A percentile compares a stretch with the other conserved stretches of the same genome.
Conservation (phyloP, 1,140 invertebrate species). For the Temnothorax curvispinosus region DNA sequence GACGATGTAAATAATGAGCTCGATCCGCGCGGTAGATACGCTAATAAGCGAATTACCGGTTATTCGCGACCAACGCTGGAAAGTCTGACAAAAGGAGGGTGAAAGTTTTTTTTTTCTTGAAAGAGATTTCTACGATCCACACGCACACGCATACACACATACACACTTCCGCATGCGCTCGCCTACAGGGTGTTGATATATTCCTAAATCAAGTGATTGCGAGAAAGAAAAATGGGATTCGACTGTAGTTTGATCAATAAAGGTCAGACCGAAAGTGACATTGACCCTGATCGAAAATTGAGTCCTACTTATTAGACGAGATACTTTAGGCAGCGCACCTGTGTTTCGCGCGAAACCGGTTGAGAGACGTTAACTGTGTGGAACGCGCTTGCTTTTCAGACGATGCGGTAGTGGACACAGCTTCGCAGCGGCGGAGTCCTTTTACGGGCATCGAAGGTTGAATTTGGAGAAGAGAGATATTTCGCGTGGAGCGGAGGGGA, state of each 20-base stretch:
- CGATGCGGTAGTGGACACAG: constrained; percentile 29
- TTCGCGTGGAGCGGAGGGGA: background rate
- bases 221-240: background rate
- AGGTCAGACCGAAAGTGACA: constrained; percentile 15
- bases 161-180: background rate
- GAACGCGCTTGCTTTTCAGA: constrained; percentile 45
- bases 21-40: background rate
- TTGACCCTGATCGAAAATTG: constrained; percentile 40
- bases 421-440: constrained; percentile 12
- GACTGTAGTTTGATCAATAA: background rate
- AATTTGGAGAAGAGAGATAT: constrained; percentile 5
- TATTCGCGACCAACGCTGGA: background rate
- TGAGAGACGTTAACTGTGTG: background rate
- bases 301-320: constrained; percentile 40
- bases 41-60: constrained; percentile 25
- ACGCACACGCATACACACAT: background rate
- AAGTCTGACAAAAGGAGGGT: constrained; percentile 33
- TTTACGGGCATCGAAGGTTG: constrained; percentile 18
- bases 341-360: constrained; percentile 28
- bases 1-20: constrained; percentile 3
- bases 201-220: background rate
- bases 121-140: constrained; percentile 15
- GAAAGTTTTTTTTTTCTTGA: constrained; percentile 30
- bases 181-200: no score
- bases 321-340: constrained; percentile 24